Conservation (phyloP, 2,797 vertebrate genomes). For the Enteromius argenteus region DNA sequence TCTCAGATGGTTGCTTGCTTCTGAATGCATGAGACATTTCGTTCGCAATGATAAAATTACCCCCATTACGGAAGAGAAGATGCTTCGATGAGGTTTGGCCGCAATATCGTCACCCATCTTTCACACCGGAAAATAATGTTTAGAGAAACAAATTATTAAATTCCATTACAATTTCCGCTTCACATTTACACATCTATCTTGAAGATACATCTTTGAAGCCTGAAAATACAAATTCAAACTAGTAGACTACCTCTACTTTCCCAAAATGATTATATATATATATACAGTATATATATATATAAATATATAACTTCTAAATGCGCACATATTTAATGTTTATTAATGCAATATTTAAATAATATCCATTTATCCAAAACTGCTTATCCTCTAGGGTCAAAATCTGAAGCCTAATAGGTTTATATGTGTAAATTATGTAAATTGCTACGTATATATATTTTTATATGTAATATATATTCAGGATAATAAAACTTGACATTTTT, state of each 20-base stretch:
- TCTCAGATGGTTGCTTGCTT: conserved; percentile 10
- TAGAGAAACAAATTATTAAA: conserved; percentile 9
- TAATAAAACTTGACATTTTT: too few species aligned
- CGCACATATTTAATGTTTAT: neutral
- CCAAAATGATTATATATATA: neutral
- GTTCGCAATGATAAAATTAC: conserved; percentile 10
- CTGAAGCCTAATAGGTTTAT: too few species aligned
- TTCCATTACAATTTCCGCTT: conserved; percentile 13
- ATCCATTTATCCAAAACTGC: neutral
- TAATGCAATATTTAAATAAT: neutral
- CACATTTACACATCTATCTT: neutral
- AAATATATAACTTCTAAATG: neutral
- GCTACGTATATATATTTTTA: too few species aligned
- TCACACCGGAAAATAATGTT: conserved; percentile 42
- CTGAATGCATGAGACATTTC: conserved; percentile 18
- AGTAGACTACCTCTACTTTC: neutral
- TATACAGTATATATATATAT: too few species aligned
- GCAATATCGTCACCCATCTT: conserved; percentile 11
- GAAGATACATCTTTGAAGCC: neutral
- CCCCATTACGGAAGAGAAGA: neutral
- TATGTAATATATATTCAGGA: too few species aligned
- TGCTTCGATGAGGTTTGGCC: neutral
- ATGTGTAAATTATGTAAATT: too few species aligned
- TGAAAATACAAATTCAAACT: neutral
- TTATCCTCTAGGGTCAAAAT: neutral